Conservation (phyloP, 2,888 invertebrate species). For the Opisthograptis luteolata region DNA sequence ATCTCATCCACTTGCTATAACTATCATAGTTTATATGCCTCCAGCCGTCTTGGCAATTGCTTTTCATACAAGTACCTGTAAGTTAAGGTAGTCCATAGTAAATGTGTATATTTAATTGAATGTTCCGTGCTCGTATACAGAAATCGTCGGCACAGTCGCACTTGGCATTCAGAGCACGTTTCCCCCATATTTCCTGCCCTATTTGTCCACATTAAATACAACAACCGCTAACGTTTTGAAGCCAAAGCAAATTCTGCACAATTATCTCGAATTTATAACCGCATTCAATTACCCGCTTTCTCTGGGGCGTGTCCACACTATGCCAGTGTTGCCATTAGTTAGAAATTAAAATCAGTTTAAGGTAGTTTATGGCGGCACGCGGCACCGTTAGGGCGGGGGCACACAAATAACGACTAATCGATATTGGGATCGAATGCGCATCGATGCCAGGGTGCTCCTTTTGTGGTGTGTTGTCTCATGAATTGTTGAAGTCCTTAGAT, state of each 20-base stretch:
- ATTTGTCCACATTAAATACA: conserved; percentile 30
- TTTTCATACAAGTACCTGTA: too few relatives aligned
- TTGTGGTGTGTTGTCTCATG: conserved; percentile 14
- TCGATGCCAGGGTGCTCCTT: conserved; percentile 42
- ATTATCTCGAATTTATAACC: conserved; percentile 19
- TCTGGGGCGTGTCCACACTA: conserved; percentile 42
- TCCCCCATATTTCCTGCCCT: conserved; percentile 16
- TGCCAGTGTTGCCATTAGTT: conserved; percentile 36
- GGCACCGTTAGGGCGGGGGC: conserved; percentile 64
- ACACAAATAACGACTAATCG: conserved; percentile 70
- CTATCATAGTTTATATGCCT: too few relatives aligned
- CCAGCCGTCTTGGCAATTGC: too few relatives aligned
- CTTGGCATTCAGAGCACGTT: conserved; percentile 5
- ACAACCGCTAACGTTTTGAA: conserved; percentile 14
- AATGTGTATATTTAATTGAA: neutral
- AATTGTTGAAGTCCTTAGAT: conserved; percentile 14
- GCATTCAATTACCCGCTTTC: conserved; percentile 21
- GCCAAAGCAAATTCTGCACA: conserved; percentile 16
- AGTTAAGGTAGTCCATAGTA: too few relatives aligned
- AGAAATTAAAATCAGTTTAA: conserved; percentile 73
- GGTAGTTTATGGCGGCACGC: conserved; percentile 59
- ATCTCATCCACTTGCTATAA: too few relatives aligned
- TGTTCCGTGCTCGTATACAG: neutral
- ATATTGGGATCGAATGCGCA: conserved; percentile 56
- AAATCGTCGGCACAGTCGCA: neutral